Percentiles rank a stretch among this genome's conserved stretches.
phyloP scores from a whole-genome alignment of 1,140 invertebrate species.

The Eumaeus atala region DNA sequence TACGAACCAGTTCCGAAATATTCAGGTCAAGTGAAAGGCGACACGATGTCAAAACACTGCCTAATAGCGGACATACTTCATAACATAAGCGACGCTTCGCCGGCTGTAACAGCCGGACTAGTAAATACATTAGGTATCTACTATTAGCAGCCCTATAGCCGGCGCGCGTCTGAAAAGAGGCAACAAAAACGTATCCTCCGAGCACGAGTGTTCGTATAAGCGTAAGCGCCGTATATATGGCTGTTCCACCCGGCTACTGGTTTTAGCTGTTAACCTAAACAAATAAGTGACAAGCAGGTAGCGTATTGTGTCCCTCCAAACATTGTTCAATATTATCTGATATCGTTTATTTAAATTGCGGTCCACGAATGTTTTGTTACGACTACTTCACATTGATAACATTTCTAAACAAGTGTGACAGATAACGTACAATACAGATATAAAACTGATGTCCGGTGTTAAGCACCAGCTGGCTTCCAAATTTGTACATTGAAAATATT shows the following conservation, averaged over 20 bases:
- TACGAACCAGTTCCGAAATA: slow-evolving; percentile 68
- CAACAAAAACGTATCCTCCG: slow-evolving; percentile 57
- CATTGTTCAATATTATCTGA: slow-evolving; percentile 69
- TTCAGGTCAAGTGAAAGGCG: slow-evolving; percentile 70
- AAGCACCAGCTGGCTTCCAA: too few species aligned
- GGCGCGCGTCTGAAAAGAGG: slow-evolving; percentile 52
- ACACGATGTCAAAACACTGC: slow-evolving; percentile 47
- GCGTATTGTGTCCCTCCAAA: slow-evolving; percentile 54
- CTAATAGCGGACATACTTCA: slow-evolving; percentile 38
- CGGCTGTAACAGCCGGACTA: not conserved
- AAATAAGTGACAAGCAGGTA: slow-evolving; percentile 70
- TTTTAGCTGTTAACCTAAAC: slow-evolving; percentile 67
- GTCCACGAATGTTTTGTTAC: slow-evolving; percentile 26
- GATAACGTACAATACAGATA: slow-evolving; percentile 3
- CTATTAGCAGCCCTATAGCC: too few species aligned
- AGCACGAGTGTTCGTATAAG: slow-evolving; percentile 39
- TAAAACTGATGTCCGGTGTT: too few species aligned
- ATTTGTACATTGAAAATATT: too few species aligned
- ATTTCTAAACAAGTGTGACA: slow-evolving; percentile 7
- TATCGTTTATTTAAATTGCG: slow-evolving; percentile 53
- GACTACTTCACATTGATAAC: not conserved
- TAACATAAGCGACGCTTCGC: slow-evolving; percentile 16
- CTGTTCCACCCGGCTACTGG: slow-evolving; percentile 58
- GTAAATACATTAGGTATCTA: too few species aligned
- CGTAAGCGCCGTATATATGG: slow-evolving; percentile 41